Evolutionary conservation across 2,888 invertebrate genomes (phyloP), one percentile per base, ranked within the genome.

Genomic region (Agrilus cyanescens): DNA sequence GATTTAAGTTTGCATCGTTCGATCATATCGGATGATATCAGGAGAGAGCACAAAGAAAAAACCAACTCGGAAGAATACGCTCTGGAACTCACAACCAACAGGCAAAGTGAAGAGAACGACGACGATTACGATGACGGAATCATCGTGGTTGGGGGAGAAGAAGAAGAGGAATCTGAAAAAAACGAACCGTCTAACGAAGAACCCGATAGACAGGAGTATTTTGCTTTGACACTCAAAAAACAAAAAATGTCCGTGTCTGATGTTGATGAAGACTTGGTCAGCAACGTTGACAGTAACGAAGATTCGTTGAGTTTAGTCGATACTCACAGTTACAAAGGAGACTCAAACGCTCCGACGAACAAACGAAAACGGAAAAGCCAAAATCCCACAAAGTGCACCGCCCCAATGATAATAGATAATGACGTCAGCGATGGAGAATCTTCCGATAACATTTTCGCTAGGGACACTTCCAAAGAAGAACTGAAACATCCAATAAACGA

Each of bases 301-400:
- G 75, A 76, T 64, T 71, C 70, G 1, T 68, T 73, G 32, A 75
- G 73, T 67, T 70, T 70, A 53, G 61, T 67, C 47, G 74, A 75
- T 55, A 65, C 70, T 12, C 71, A 71, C 31, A 69, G 70, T 58
- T 63, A 58, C 57, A 76, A 76, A 65, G 75, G 75, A 50, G 75
- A 73, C 51, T 59, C 63, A 35, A 72, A 69, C 47, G 70, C 73
- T 20, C 75, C 76, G 56, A 75, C 80, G n/a, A 79, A 75, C 57
- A 84, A 83, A 58, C 73, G 89, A 42, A 93, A 93, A 65, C 74
- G 91, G 20, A 93, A 93, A 68, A 89, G 82, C 55, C 80, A 86
- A 54, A 90, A 91, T 62, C 91, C 91, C 0, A 87, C 84, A 2
- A 76, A 85, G 48, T 81, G 87, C 59, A 79, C 85, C n/a, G 66